A percentile compares a stretch with the other conserved stretches of the same genome.
Conservation (phyloP, 2,797 vertebrate species). For the Chaetophractus vellerosus region DNA sequence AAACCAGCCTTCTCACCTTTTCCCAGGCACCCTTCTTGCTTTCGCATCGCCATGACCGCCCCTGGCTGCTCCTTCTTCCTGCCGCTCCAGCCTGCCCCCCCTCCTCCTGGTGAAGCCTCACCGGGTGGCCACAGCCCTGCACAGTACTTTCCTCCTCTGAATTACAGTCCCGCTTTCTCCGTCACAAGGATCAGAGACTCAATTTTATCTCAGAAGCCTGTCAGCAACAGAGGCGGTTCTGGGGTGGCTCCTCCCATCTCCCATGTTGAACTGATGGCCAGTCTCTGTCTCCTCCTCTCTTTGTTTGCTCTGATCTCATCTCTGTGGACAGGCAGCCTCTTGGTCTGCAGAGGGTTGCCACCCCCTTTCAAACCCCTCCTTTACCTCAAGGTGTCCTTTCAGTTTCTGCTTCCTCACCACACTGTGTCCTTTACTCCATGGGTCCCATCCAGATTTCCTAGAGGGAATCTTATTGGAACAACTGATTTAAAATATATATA, state of each 20-base stretch:
- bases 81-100: not conserved
- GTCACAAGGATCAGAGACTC: not conserved
- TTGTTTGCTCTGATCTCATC: not conserved
- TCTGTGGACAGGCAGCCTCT: not conserved
- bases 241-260: not conserved
- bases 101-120: not conserved
- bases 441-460: not conserved
- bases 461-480: not conserved
- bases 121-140: not conserved
- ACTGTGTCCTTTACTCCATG: not conserved
- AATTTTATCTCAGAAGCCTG: not conserved
- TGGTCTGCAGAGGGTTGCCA: no score
- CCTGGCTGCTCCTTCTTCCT: not conserved
- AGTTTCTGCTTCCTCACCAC: not conserved
- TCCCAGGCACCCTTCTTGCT: not conserved
- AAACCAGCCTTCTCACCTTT: accelerated
- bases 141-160: not conserved
- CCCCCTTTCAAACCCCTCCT: not conserved
- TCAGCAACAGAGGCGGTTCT: not conserved
- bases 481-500: no score
- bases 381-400: not conserved
- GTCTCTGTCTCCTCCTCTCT: not conserved
- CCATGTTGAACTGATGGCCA: not conserved
- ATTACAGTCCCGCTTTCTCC: not conserved
- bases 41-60: accelerated